A percentile compares a stretch with the other conserved stretches of the same genome.
These are phyloP conservation scores for Pollimyrus isidori DNA, from an alignment of 2,113 vertebrate species.

Conservation along the genomic window DNA sequence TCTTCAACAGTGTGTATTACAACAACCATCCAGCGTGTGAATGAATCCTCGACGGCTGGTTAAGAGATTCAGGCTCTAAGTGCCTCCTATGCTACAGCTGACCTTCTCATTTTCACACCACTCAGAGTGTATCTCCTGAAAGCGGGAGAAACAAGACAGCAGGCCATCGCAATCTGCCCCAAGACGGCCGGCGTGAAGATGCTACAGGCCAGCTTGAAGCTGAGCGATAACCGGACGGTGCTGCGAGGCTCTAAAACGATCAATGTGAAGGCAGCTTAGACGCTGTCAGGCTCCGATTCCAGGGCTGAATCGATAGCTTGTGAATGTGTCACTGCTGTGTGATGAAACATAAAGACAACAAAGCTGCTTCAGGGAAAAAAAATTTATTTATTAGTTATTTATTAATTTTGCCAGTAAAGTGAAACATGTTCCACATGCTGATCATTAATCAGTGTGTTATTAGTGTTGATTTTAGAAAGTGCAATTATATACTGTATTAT, in stretches of 20 bases:
- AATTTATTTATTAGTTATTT: background rate
- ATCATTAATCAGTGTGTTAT: background rate
- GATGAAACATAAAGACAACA: background rate
- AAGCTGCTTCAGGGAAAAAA: background rate
- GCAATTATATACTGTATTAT: background rate
- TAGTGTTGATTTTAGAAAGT: background rate
- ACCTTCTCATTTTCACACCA: constrained; percentile 8
- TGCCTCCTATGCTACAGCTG: background rate
- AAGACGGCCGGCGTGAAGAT: constrained; percentile 42
- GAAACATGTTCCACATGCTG: background rate
- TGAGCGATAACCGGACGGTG: constrained; percentile 25
- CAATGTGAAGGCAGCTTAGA: constrained; percentile 14
- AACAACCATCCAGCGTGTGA: background rate
- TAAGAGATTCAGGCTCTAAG: background rate
- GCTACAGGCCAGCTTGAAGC: constrained; percentile 46
- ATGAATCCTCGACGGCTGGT: background rate
- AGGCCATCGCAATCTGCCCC: constrained; percentile 37
- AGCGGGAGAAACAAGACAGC: constrained; percentile 36
- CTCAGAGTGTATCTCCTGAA: constrained; percentile 37
- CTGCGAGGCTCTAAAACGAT: constrained; percentile 51
- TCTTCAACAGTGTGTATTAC: background rate
- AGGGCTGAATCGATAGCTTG: background rate
- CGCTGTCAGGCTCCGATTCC: no score
- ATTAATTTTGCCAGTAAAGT: background rate
- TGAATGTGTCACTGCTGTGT: background rate